Conservation (phyloP, 2,888 invertebrate species). For the Oeneis ivallda region DNA sequence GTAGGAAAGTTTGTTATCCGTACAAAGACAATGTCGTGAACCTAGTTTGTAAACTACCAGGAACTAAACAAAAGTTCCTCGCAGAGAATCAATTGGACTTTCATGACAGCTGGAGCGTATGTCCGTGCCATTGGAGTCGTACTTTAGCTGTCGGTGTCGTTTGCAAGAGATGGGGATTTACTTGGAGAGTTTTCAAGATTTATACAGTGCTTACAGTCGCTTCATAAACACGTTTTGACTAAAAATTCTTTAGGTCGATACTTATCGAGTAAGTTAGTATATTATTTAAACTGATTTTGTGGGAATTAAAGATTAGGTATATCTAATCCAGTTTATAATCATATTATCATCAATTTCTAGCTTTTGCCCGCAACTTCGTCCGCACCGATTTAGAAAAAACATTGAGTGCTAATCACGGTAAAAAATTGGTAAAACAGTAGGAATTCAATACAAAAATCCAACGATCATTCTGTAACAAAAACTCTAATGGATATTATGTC, state of each 20-base stretch:
- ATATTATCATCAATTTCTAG: no score
- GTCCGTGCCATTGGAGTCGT: constrained; percentile 16
- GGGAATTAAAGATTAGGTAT: no score
- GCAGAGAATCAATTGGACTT: constrained; percentile 37
- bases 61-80: constrained; percentile 36
- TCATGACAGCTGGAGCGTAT: constrained; percentile 33
- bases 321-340: no score
- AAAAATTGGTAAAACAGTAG: constrained; percentile 2
- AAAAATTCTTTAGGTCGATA: background rate
- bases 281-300: no score
- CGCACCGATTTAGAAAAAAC: background rate
- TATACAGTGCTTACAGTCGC: background rate
- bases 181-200: constrained; percentile 2
- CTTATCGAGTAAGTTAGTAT: background rate
- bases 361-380: no score
- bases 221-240: background rate
- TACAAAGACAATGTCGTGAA: constrained; percentile 37
- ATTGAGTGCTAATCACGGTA: background rate
- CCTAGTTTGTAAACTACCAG: constrained; percentile 38
- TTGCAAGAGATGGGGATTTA: constrained; percentile 7
- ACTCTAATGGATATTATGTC: constrained; percentile 19
- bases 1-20: constrained; percentile 33
- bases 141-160: constrained; percentile 9
- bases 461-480: constrained; percentile 20
- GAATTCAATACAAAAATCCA: constrained; percentile 20